A percentile compares a stretch with the other conserved stretches of the same genome.
phyloP scores from a whole-genome alignment of 2,113 vertebrate genomes.

The Prietella phreatophila region DNA sequence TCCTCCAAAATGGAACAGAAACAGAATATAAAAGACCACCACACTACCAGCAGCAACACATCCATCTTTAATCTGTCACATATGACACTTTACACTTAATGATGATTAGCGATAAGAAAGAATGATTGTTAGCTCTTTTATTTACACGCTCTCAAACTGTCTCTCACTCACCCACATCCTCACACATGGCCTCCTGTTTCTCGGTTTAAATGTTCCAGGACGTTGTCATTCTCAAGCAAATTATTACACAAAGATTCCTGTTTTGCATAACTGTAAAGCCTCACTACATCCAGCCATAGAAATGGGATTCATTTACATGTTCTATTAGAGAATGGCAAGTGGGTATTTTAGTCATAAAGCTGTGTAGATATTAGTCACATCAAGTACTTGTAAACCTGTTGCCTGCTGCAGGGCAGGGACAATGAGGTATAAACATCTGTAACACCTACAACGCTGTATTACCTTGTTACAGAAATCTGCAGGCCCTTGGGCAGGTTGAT shows the following conservation, averaged over 20 bases:
- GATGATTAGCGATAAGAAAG: constrained; percentile 32
- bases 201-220: constrained; percentile 37
- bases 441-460: constrained; percentile 49
- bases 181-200: constrained; percentile 31
- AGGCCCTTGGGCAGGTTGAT: constrained; percentile 27
- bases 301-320: constrained; percentile 36
- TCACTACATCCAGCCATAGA: not conserved
- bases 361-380: constrained; percentile 42
- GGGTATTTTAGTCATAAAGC: constrained; percentile 36
- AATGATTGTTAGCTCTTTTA: constrained; percentile 12
- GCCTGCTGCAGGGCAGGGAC: constrained; percentile 32
- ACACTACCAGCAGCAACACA: not conserved
- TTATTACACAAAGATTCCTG: constrained; percentile 13
- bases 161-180: constrained; percentile 33
- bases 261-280: constrained; percentile 17
- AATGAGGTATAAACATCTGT: constrained; percentile 41
- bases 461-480: constrained; percentile 40
- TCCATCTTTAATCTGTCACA: constrained; percentile 15
- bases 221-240: constrained; percentile 16
- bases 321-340: constrained; percentile 31
- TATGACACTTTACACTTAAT: constrained; percentile 26
- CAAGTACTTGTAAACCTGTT: constrained; percentile 45
- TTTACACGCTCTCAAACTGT: constrained; percentile 20
- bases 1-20: constrained; percentile 11
- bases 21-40: not conserved